Conservation (phyloP, 2,888 invertebrate species). For the Thysanoteuthis rhombus region DNA sequence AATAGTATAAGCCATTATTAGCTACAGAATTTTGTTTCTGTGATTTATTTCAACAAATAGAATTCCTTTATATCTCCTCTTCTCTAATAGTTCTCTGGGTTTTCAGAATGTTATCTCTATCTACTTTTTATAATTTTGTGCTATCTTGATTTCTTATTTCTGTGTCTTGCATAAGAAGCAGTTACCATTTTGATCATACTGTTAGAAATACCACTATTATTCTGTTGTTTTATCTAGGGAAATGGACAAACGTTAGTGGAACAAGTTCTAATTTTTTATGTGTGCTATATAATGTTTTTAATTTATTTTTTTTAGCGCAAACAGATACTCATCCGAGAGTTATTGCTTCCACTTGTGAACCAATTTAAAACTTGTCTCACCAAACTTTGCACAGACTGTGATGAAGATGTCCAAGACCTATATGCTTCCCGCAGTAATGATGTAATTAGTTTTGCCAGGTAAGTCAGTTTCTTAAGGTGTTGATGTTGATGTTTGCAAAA, state of each 20-base stretch:
- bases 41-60: background rate
- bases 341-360: slow-evolving; percentile 69
- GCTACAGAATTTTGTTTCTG: background rate
- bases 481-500: background rate
- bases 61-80: too few species aligned
- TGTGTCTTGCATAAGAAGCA: too few species aligned
- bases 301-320: slow-evolving; percentile 62
- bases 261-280: too few species aligned
- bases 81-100: too few species aligned
- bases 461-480: slow-evolving; percentile 27
- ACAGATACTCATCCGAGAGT: slow-evolving; percentile 67
- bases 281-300: background rate
- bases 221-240: too few species aligned
- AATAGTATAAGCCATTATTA: background rate
- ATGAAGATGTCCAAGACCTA: slow-evolving; percentile 61
- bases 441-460: slow-evolving; percentile 71
- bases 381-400: slow-evolving; percentile 63
- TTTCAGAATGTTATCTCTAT: too few species aligned
- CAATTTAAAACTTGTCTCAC: slow-evolving; percentile 67
- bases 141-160: too few species aligned
- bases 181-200: too few species aligned
- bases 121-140: too few species aligned
- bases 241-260: too few species aligned
- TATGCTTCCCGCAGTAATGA: slow-evolving; percentile 69
- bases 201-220: too few species aligned